These are phyloP conservation scores for Clarias platycephalus DNA, from an alignment of 2,797 vertebrate species.

Conservation along the genomic window DNA sequence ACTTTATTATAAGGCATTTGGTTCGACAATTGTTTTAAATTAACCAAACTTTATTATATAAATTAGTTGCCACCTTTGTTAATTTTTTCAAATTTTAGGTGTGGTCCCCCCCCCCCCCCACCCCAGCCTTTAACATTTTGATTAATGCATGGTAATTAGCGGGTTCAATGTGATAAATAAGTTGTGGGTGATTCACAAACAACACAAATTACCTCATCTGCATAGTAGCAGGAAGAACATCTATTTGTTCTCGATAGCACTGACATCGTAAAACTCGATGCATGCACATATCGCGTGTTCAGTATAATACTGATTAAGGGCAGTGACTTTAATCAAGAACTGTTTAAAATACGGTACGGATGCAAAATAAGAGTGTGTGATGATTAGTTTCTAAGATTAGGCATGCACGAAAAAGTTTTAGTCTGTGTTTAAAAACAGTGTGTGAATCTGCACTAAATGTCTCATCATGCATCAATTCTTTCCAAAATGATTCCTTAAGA, in stretches of 20 bases:
- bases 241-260: not conserved
- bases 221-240: not conserved
- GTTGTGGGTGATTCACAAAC: not conserved
- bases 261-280: not conserved
- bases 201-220: not conserved
- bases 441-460: not conserved
- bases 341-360: not conserved
- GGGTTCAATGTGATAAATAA: not conserved
- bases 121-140: not conserved
- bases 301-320: conserved; percentile 3
- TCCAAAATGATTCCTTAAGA: not conserved
- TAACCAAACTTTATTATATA: not conserved
- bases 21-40: not conserved
- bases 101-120: no score
- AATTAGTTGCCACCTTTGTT: not conserved
- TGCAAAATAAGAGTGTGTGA: not conserved
- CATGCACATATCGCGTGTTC: not conserved
- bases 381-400: not conserved
- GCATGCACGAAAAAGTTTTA: not conserved
- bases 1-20: not conserved
- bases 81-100: not conserved
- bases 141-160: not conserved
- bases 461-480: not conserved
- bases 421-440: not conserved
- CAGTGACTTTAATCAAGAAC: not conserved